Evolutionary conservation across 2,113 vertebrate species (phyloP), one percentile per base, ranked within the genome.

Genomic region (Entelurus aequoreus): DNA sequence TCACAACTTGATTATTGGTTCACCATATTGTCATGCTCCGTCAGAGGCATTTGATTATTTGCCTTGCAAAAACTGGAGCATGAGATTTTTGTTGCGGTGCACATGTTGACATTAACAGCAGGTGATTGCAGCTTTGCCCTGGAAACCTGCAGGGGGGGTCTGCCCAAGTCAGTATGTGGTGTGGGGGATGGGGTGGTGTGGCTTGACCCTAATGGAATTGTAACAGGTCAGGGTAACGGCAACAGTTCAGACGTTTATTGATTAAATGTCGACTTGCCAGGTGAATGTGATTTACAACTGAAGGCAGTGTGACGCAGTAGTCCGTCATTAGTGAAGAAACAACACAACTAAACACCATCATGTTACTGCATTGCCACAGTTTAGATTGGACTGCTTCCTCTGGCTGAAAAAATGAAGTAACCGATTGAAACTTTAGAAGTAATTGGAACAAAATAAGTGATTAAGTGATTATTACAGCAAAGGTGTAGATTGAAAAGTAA

Each of bases 191-290:
- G 10, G 42, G 42, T 12, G 42, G 42, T 46, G 10, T 46, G 42
- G 12, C 42, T 12, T 46, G 10, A 87, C 74, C 82, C 79, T 86
- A 88, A 87, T 79, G 71, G 86, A 86, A 89, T 88, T 79, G 72
- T 75, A 60, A 68, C 74, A 79, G 78, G 77, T 78, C 35, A 19
- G 86, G 89, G 86, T 89, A 84, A 87, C 66, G 81, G 86, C 83
- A 86, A 80, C 83, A 86, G 87, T 89, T 90, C 89, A 88, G 82
- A 81, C 84, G 79, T 82, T 70, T 90, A 91, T 90, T 89, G 90
- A 91, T 90, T 90, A 89, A 88, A 87, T 48, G 86, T 88, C 90
- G 87, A 54, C 77, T 81, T 68, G 68, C 76, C 88, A 89, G 87
- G 87, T 90, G 88, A 90, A 86, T 14, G 80, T 87, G 83, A 90